Conservation (phyloP, 2,888 invertebrate genomes). For the Megamerina dolium region DNA sequence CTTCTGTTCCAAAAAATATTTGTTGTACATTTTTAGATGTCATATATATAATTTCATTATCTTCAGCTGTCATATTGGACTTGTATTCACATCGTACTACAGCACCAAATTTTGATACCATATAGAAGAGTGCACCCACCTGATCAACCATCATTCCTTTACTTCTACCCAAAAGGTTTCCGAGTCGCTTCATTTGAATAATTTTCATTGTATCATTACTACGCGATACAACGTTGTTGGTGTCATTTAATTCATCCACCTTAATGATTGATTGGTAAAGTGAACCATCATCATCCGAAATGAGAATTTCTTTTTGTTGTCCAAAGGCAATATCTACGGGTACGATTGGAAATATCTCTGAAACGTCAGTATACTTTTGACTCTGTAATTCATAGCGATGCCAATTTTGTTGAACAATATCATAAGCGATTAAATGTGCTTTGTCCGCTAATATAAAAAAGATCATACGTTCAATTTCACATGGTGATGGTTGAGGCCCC, state of each 20-base stretch:
- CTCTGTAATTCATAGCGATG: slow-evolving; percentile 26
- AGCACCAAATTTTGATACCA: slow-evolving; percentile 41
- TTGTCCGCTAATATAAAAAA: slow-evolving; percentile 32
- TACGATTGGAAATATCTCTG: slow-evolving; percentile 33
- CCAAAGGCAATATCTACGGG: slow-evolving; percentile 40
- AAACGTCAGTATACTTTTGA: slow-evolving; percentile 32
- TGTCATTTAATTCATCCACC: too few species aligned
- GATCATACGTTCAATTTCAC: slow-evolving; percentile 35
- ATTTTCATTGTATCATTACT: not conserved
- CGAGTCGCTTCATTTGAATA: slow-evolving; percentile 27
- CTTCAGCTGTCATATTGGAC: slow-evolving; percentile 36
- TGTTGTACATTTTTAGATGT: slow-evolving; percentile 43
- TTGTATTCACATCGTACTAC: slow-evolving; percentile 35
- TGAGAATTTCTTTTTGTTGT: slow-evolving; percentile 31
- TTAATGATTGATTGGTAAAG: too few species aligned
- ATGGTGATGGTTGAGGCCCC: slow-evolving; percentile 28
- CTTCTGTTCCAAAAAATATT: slow-evolving; percentile 37
- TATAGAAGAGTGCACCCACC: slow-evolving; percentile 38
- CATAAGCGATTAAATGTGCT: slow-evolving; percentile 34
- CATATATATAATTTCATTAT: slow-evolving; percentile 42
- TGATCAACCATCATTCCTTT: slow-evolving; percentile 32
- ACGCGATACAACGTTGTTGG: not conserved
- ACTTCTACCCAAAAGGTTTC: slow-evolving; percentile 36
- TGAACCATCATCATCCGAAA: slow-evolving; percentile 36
- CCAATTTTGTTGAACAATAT: slow-evolving; percentile 41